Evolutionary conservation across 1,140 invertebrate species (phyloP).

Genomic region (Drepana arcuata): DNA sequence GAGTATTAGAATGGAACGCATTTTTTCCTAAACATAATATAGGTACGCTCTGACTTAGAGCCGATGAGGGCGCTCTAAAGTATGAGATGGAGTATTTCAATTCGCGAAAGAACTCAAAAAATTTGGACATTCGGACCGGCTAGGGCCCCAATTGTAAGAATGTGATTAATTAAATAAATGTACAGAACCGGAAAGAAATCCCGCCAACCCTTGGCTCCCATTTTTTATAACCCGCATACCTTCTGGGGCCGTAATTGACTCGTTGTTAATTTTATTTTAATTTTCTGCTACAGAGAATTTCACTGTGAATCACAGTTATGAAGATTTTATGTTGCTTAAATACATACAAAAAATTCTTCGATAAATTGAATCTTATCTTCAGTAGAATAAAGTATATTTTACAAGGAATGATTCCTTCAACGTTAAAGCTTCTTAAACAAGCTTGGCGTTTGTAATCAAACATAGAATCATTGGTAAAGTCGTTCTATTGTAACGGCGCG

Average conservation of each 20-base stretch:
- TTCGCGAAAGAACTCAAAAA: conserved; percentile 40
- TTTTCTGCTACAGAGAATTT: conserved; percentile 27
- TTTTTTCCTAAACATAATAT: no score
- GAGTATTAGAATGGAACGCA: no score
- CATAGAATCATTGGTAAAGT: neutral
- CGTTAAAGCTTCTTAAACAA: no score
- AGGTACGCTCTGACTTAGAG: no score
- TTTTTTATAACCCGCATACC: conserved; percentile 58
- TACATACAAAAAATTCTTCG: no score
- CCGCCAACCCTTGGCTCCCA: conserved; percentile 48
- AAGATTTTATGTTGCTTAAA: no score
- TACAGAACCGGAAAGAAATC: conserved; percentile 60
- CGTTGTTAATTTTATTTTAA: conserved; percentile 53
- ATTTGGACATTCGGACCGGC: conserved; percentile 57
- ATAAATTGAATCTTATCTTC: no score
- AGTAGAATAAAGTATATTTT: no score
- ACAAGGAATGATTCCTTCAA: no score
- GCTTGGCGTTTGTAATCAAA: no score
- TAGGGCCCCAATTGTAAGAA: conserved; percentile 55
- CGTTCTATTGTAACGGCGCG: neutral
- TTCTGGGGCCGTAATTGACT: conserved; percentile 52
- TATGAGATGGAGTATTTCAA: no score
- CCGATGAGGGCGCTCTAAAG: no score
- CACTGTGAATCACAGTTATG: conserved; percentile 17
- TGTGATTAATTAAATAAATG: conserved; percentile 69